Conservation (phyloP, 2,113 vertebrate genomes). For the Hypomesus transpacificus region DNA sequence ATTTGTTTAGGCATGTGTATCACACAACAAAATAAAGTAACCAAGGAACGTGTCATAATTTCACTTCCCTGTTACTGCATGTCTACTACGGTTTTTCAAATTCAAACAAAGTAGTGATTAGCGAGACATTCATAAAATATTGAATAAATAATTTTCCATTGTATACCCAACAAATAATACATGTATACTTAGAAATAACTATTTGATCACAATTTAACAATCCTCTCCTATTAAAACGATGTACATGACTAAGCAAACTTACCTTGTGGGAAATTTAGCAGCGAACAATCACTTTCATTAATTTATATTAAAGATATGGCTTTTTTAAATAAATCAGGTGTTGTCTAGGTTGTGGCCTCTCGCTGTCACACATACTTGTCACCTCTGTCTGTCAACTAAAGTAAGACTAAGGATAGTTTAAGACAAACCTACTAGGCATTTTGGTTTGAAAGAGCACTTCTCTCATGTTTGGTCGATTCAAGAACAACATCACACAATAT, state of each 20-base stretch:
- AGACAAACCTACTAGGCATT: constrained; percentile 40
- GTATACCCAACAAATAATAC: neutral
- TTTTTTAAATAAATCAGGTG: no score
- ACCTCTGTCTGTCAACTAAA: neutral
- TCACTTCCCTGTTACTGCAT: neutral
- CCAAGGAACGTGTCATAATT: neutral
- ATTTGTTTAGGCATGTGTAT: neutral
- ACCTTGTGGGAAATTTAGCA: no score
- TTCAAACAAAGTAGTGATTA: neutral
- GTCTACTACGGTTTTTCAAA: neutral
- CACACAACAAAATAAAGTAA: neutral
- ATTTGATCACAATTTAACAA: constrained; percentile 3
- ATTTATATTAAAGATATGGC: no score
- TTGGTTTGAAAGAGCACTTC: constrained; percentile 52
- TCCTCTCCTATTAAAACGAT: constrained; percentile 14
- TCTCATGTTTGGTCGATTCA: constrained; percentile 49
- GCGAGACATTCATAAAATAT: neutral
- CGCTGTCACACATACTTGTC: no score
- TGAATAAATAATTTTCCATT: neutral
- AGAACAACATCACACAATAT: constrained; percentile 16
- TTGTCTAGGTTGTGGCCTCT: no score
- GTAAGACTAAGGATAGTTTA: constrained; percentile 29
- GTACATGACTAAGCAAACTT: no score
- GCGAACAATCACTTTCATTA: no score
- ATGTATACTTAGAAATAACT: constrained; percentile 13